A percentile compares a stretch with the other conserved stretches of the same genome.
Conservation (phyloP, 37 sponge, comb jelly and placozoan genomes). For the Axinella damicornis region DNA sequence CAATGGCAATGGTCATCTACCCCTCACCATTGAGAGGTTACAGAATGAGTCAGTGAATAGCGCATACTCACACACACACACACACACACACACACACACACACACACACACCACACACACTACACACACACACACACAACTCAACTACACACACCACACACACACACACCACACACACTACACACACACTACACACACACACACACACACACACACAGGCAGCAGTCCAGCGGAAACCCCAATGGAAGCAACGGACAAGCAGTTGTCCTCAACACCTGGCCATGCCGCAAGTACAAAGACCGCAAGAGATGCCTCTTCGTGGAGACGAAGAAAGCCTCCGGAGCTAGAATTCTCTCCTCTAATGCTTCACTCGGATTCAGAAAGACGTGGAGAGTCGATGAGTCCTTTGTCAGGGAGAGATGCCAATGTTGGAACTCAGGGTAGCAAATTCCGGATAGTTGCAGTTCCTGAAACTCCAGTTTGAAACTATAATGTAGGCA, state of each 20-base stretch:
- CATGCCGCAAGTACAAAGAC: no score
- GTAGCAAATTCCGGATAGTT: no score
- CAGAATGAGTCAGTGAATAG: no score
- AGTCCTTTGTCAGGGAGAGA: not conserved
- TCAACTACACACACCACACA: slow-evolving; percentile 52
- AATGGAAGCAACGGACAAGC: not conserved
- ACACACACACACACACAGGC: slow-evolving; percentile 8
- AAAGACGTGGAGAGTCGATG: not conserved
- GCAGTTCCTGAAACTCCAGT: no score
- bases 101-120: slow-evolving; percentile 42
- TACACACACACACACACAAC: slow-evolving; percentile 56
- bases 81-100: slow-evolving; percentile 8
- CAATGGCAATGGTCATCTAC: no score
- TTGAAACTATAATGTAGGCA: no score
- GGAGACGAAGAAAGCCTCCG: not conserved
- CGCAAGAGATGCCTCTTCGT: no score
- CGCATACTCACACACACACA: no score
- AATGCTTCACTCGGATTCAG: not conserved
- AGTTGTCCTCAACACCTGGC: no score
- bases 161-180: slow-evolving; percentile 14
- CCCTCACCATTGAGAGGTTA: no score
- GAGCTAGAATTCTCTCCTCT: not conserved
- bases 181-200: slow-evolving; percentile 53
- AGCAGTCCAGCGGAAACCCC: not conserved
- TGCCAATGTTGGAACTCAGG: no score